These are phyloP conservation scores for Andinoacara biseriatus DNA, from an alignment of 2,113 vertebrate genomes.

Conservation along the genomic window DNA sequence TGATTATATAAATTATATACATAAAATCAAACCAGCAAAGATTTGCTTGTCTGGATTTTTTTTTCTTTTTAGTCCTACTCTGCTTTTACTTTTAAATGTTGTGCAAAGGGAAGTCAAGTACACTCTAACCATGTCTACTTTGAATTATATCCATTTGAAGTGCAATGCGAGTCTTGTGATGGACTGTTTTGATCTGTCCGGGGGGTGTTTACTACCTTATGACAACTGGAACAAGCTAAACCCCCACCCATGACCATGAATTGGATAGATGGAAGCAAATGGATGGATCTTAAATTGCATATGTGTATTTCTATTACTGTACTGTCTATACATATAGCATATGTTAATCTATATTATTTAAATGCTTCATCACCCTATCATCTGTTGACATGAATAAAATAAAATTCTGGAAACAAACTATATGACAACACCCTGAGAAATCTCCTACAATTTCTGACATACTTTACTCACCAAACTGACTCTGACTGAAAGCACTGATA, in stretches of 20 bases:
- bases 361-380: background rate
- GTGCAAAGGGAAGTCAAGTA: background rate
- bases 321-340: background rate
- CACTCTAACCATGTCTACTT: background rate
- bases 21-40: background rate
- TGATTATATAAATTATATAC: background rate
- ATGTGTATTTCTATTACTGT: background rate
- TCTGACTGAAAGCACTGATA: background rate
- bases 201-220: background rate
- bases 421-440: background rate
- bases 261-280: background rate
- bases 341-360: background rate
- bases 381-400: background rate
- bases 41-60: background rate
- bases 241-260: background rate
- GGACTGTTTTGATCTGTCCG: background rate
- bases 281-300: background rate
- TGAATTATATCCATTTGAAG: background rate
- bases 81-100: background rate
- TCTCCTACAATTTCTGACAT: constrained; percentile 1
- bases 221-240: background rate
- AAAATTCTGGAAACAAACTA: background rate
- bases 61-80: background rate
- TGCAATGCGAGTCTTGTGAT: background rate
- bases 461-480: constrained; percentile 16